phyloP scores from a whole-genome alignment of 2,113 vertebrate genomes.

The Pimephales promelas region DNA sequence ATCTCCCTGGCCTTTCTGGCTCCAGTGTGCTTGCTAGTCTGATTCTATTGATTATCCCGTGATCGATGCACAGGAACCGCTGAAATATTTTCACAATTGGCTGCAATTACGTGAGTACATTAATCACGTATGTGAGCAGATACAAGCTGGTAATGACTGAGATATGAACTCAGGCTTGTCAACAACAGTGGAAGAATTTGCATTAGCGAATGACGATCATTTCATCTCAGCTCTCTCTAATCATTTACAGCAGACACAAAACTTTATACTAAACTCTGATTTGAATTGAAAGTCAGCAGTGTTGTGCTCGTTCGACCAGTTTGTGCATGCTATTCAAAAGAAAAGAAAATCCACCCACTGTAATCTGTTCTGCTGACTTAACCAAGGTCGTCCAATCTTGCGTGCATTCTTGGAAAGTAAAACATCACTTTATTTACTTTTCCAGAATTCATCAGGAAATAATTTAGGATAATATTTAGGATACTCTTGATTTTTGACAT shows the following conservation, averaged over 20 bases:
- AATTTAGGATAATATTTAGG: too few species aligned
- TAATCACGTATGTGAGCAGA: slow-evolving; percentile 68
- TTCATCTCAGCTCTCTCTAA: not conserved
- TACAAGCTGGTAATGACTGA: slow-evolving; percentile 62
- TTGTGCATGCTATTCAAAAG: not conserved
- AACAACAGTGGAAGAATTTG: slow-evolving; percentile 17
- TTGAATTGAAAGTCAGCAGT: slow-evolving; percentile 14
- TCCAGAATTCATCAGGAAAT: too few species aligned
- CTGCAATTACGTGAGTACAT: slow-evolving; percentile 53
- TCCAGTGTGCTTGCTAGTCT: slow-evolving; percentile 63
- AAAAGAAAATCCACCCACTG: not conserved
- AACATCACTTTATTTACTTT: too few species aligned
- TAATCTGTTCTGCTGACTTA: not conserved
- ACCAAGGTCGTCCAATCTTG: not conserved
- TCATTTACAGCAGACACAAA: not conserved
- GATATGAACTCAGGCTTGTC: slow-evolving; percentile 50
- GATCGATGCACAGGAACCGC: slow-evolving; percentile 56
- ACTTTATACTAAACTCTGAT: not conserved
- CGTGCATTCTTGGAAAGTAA: not conserved
- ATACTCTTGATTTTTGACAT: too few species aligned
- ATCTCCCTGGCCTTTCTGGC: slow-evolving; percentile 27
- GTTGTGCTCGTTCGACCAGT: not conserved
- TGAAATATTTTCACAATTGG: slow-evolving; percentile 65
- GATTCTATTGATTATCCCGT: slow-evolving; percentile 70
- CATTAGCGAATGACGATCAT: not conserved